Percentiles rank a stretch among this genome's conserved stretches.
These are phyloP conservation scores for Apis dorsata DNA, from an alignment of 1,140 invertebrate species.

Conservation along the genomic window DNA sequence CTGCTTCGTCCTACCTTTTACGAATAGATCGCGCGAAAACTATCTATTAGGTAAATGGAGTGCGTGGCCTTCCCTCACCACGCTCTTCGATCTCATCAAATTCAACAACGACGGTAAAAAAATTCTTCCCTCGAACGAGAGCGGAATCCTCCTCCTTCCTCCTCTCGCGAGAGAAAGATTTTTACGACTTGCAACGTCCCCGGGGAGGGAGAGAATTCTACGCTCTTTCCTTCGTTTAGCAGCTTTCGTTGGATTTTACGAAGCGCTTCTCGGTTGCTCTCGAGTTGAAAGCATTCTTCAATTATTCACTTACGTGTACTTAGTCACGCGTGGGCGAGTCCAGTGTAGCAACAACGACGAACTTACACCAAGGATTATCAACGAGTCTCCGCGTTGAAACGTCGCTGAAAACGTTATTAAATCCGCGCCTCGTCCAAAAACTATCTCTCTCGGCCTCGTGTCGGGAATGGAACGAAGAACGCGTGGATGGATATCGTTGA, in stretches of 20 bases:
- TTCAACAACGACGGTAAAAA: too few species aligned
- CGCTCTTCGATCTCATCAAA: background rate
- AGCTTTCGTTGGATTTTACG: conserved; percentile 59
- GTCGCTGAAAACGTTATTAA: background rate
- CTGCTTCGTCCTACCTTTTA: conserved; percentile 36
- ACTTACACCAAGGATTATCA: conserved; percentile 1
- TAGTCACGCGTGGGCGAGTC: conserved; percentile 63
- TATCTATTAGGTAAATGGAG: conserved; percentile 41
- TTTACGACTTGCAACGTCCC: conserved; percentile 41
- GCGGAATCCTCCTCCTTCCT: background rate
- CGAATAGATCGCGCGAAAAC: background rate
- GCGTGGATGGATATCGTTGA: too few species aligned
- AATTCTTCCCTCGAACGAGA: too few species aligned
- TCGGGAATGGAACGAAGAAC: too few species aligned
- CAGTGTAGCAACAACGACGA: conserved; percentile 19
- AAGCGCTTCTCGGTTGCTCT: conserved; percentile 49
- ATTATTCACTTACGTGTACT: conserved; percentile 74
- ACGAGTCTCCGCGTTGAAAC: conserved; percentile 15
- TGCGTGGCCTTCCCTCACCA: too few species aligned
- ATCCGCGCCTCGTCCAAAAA: too few species aligned
- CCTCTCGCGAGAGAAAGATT: conserved; percentile 16
- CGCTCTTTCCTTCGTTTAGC: conserved; percentile 57
- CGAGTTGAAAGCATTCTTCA: conserved; percentile 71
- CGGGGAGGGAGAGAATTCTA: conserved; percentile 52
- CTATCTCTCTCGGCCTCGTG: too few species aligned